Conservation (phyloP, 2,888 invertebrate genomes). For the Cosmopolites sordidus region DNA sequence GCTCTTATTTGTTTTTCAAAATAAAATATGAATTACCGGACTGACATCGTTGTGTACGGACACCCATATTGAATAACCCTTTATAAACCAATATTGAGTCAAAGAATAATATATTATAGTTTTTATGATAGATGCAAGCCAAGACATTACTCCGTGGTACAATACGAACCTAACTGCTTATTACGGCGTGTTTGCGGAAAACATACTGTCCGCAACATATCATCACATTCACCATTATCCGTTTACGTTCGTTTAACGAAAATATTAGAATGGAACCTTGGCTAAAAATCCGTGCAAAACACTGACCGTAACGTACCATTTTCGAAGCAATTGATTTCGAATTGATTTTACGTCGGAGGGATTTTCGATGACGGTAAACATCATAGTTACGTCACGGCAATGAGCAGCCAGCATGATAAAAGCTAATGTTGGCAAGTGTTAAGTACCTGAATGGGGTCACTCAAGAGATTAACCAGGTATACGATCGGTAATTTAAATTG, state of each 20-base stretch:
- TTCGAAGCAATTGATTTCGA: conserved; percentile 18
- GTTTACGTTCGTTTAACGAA: conserved; percentile 16
- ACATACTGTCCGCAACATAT: conserved; percentile 38
- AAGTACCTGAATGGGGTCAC: background rate
- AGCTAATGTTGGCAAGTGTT: background rate
- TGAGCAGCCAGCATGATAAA: background rate
- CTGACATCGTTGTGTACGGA: too few relatives aligned
- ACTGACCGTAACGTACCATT: conserved; percentile 11
- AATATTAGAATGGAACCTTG: conserved; percentile 17
- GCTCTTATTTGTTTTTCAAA: too few relatives aligned
- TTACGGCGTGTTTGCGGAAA: conserved; percentile 30
- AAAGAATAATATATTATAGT: too few relatives aligned
- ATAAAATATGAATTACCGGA: too few relatives aligned
- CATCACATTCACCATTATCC: conserved; percentile 41
- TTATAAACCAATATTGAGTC: too few relatives aligned
- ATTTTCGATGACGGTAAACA: conserved; percentile 9
- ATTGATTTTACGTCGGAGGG: conserved; percentile 8
- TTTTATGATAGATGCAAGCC: too few relatives aligned
- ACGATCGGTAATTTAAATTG: too few relatives aligned
- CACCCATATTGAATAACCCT: too few relatives aligned
- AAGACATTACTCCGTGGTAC: too few relatives aligned
- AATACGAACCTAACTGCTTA: background rate
- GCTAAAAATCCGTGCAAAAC: conserved; percentile 14
- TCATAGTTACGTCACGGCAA: conserved; percentile 6
- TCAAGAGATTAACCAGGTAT: background rate